phyloP scores from a whole-genome alignment of 2,113 vertebrate genomes.

The Hippocampus abdominalis region DNA sequence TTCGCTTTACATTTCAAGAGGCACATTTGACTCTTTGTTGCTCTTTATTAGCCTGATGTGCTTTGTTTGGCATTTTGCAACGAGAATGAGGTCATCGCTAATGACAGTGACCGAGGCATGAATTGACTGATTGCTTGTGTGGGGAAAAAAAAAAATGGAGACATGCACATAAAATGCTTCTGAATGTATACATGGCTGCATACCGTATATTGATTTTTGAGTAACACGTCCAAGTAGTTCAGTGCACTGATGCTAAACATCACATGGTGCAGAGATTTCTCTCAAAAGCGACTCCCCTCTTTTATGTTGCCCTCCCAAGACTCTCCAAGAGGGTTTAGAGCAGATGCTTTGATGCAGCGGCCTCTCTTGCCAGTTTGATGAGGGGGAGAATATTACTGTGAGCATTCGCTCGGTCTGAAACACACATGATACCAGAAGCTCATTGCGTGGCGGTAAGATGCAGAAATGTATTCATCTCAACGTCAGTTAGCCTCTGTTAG shows the following conservation, averaged over 20 bases:
- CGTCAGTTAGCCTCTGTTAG: neutral
- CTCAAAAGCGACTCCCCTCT: constrained; percentile 20
- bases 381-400: constrained; percentile 21
- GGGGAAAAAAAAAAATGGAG: neutral
- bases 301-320: constrained; percentile 14
- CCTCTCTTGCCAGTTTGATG: constrained; percentile 24
- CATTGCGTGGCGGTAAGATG: neutral
- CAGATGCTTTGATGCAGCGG: constrained; percentile 22
- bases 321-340: constrained; percentile 27
- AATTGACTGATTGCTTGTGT: neutral
- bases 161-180: neutral
- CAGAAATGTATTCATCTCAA: neutral
- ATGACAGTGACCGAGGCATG: neutral
- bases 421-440: neutral
- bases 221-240: neutral
- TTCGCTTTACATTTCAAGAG: neutral
- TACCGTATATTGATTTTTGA: neutral
- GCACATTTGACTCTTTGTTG: neutral
- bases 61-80: neutral
- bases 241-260: constrained; percentile 10
- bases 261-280: constrained; percentile 5
- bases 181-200: neutral
- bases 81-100: neutral
- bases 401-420: constrained; percentile 7
- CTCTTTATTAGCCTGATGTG: neutral